phyloP scores from a whole-genome alignment of 1,140 invertebrate genomes.

The Cyclargus thomasi region DNA sequence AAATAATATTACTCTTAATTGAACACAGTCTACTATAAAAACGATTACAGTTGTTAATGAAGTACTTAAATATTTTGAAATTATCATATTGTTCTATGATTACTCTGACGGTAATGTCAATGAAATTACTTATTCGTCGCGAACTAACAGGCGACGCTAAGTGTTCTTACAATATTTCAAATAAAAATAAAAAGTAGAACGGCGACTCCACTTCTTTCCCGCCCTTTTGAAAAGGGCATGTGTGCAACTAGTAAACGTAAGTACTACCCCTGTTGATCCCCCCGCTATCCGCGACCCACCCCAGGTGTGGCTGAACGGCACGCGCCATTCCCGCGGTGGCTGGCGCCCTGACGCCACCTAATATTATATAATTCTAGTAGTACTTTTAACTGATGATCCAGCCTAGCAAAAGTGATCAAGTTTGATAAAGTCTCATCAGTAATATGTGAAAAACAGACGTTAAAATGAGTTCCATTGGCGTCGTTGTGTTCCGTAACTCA shows the following conservation, averaged over 20 bases:
- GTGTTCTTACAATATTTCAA: not conserved
- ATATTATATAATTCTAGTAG: slow-evolving; percentile 36
- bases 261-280: slow-evolving; percentile 73
- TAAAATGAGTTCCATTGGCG: slow-evolving; percentile 67
- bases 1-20: too few relatives aligned
- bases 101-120: too few relatives aligned
- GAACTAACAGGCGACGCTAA: too few relatives aligned
- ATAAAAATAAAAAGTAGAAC: slow-evolving; percentile 24
- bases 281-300: slow-evolving; percentile 62
- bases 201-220: slow-evolving; percentile 45
- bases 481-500: slow-evolving; percentile 66
- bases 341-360: slow-evolving; percentile 67
- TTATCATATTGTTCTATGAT: too few relatives aligned
- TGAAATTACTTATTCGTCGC: too few relatives aligned
- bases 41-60: too few relatives aligned
- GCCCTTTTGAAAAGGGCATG: slow-evolving; percentile 62
- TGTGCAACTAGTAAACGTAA: slow-evolving; percentile 73
- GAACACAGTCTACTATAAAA: too few relatives aligned
- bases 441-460: slow-evolving; percentile 58
- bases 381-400: slow-evolving; percentile 39
- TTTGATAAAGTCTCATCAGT: slow-evolving; percentile 49
- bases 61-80: too few relatives aligned
- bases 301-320: slow-evolving; percentile 68
- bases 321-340: slow-evolving; percentile 67
- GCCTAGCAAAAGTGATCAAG: slow-evolving; percentile 32